Evolutionary conservation across 2,113 vertebrate genomes (phyloP).

Genomic region (Aspidoscelis tigris): DNA sequence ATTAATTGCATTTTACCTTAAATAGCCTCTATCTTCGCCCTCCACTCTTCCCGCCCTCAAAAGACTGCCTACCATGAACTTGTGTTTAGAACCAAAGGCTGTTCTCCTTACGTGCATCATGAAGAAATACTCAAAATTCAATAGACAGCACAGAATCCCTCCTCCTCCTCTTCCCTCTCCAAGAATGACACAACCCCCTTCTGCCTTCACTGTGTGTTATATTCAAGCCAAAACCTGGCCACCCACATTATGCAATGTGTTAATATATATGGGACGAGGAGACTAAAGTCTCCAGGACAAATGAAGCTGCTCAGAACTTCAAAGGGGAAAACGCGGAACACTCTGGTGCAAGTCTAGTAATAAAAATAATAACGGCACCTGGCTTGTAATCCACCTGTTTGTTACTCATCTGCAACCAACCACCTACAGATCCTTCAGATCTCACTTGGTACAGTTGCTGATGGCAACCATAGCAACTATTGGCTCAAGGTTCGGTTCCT

Average conservation of each 20-base stretch:
- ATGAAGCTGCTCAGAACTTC: background rate
- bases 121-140: background rate
- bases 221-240: background rate
- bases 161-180: background rate
- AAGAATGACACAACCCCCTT: background rate
- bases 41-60: background rate
- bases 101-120: background rate
- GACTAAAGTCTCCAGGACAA: background rate
- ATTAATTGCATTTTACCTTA: no score
- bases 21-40: background rate
- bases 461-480: slow-evolving; percentile 52
- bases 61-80: background rate
- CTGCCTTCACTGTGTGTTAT: no score
- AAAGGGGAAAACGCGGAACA: background rate
- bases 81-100: background rate
- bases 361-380: background rate
- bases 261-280: no score
- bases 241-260: background rate
- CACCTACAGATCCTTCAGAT: slow-evolving; percentile 19
- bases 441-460: slow-evolving; percentile 43
- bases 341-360: background rate
- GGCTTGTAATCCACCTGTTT: background rate
- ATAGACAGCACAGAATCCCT: background rate
- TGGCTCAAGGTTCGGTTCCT: slow-evolving; percentile 39
- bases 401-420: slow-evolving; percentile 2